Evolutionary conservation across 2,113 vertebrate species (phyloP).

Genomic region (Halcyon senegalensis): DNA sequence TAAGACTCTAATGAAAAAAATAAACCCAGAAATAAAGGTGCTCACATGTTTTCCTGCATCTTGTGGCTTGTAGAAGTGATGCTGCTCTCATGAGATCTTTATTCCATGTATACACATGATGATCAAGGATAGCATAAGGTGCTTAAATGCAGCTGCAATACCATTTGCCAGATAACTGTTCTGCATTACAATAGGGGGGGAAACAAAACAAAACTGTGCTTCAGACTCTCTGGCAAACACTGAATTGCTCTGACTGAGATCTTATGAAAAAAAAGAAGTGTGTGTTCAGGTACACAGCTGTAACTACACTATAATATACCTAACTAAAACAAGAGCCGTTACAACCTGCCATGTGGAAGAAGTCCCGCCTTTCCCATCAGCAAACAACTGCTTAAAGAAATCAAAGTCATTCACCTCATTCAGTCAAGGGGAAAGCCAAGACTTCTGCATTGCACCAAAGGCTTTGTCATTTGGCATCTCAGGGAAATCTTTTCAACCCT

Average conservation of each 20-base stretch:
- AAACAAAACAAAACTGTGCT: background rate
- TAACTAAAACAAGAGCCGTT: background rate
- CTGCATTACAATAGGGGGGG: background rate
- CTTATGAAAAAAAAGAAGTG: background rate
- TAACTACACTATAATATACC: background rate
- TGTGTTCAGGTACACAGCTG: fast-evolving
- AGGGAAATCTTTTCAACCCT: background rate
- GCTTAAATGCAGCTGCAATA: background rate
- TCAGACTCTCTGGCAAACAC: background rate
- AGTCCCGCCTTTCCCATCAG: background rate
- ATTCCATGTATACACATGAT: background rate
- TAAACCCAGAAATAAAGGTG: background rate
- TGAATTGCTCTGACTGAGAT: background rate
- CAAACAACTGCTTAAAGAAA: background rate
- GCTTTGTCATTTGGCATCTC: background rate
- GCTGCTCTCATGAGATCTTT: background rate
- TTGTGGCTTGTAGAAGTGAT: background rate
- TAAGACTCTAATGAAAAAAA: background rate
- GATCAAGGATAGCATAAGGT: background rate
- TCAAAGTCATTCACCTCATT: background rate
- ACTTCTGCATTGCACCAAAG: background rate
- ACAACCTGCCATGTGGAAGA: background rate
- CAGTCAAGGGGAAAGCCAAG: background rate
- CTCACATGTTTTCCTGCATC: background rate
- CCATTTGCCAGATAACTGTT: background rate